phyloP scores from a whole-genome alignment of 2,888 invertebrate species.

The Lobophora halterata region DNA sequence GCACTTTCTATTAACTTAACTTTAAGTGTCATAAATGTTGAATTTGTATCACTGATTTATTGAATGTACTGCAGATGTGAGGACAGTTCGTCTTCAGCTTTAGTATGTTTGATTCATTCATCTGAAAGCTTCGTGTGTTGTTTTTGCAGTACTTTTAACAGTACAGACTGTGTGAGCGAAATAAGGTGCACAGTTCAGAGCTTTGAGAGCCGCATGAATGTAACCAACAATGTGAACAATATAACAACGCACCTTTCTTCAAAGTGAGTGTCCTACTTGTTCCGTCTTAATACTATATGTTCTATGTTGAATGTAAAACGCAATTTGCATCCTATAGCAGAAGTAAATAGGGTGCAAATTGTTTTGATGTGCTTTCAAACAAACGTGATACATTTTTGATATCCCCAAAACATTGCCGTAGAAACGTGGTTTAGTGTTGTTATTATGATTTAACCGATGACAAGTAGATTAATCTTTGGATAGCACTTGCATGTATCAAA shows the following conservation, averaged over 20 bases:
- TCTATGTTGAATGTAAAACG: conserved; percentile 17
- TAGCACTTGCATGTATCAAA: conserved; percentile 17
- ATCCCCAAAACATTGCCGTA: not conserved
- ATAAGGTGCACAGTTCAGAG: conserved; percentile 71
- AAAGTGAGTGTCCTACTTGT: conserved; percentile 65
- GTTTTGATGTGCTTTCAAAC: conserved; percentile 16
- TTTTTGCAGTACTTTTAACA: conserved; percentile 79
- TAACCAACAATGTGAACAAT: conserved; percentile 72
- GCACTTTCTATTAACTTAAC: conserved; percentile 27
- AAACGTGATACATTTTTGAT: conserved; percentile 19
- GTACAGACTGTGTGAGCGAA: conserved; percentile 77
- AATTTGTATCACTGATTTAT: conserved; percentile 21
- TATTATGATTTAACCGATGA: not conserved
- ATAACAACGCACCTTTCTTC: conserved; percentile 67
- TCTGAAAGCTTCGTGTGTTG: conserved; percentile 45
- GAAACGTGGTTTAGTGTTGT: conserved; percentile 4
- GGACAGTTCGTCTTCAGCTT: conserved; percentile 3
- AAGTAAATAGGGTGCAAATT: conserved; percentile 9
- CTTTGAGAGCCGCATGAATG: conserved; percentile 77
- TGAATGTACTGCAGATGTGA: conserved; percentile 22
- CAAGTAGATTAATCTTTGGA: conserved; percentile 10
- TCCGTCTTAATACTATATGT: conserved; percentile 21
- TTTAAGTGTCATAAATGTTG: conserved; percentile 13
- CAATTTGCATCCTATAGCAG: conserved; percentile 8
- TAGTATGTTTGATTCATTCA: conserved; percentile 19